Evolutionary conservation across 2,113 vertebrate species (phyloP).

Genomic region (Daphoenositta chrysoptera): DNA sequence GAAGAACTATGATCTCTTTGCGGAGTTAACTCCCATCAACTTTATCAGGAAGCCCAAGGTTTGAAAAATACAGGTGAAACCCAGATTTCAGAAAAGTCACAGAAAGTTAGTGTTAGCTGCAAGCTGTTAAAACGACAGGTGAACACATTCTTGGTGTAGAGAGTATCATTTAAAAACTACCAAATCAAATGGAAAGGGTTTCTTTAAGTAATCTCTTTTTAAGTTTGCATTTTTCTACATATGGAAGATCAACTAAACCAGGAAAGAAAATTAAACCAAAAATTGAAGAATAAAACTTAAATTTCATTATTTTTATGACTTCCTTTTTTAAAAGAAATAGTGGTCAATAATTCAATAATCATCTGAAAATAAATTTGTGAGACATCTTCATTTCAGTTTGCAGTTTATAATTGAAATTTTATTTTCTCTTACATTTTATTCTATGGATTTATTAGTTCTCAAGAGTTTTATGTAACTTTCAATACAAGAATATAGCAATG

Average conservation of each 20-base stretch:
- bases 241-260: background rate
- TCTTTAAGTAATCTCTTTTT: background rate
- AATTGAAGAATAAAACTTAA: background rate
- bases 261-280: background rate
- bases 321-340: no score
- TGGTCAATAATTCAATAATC: background rate
- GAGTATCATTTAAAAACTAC: background rate
- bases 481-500: background rate
- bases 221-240: background rate
- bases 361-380: background rate
- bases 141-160: background rate
- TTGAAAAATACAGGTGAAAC: background rate
- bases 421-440: background rate
- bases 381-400: background rate
- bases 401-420: background rate
- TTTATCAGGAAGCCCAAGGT: background rate
- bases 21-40: background rate
- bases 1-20: slow-evolving; percentile 46
- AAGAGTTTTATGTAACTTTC: background rate
- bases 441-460: background rate
- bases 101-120: background rate
- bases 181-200: background rate
- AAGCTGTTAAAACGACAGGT: background rate
- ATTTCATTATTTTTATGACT: background rate
- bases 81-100: background rate